Conservation (phyloP, 2,113 vertebrate genomes). For the Saguinus imperator region DNA sequence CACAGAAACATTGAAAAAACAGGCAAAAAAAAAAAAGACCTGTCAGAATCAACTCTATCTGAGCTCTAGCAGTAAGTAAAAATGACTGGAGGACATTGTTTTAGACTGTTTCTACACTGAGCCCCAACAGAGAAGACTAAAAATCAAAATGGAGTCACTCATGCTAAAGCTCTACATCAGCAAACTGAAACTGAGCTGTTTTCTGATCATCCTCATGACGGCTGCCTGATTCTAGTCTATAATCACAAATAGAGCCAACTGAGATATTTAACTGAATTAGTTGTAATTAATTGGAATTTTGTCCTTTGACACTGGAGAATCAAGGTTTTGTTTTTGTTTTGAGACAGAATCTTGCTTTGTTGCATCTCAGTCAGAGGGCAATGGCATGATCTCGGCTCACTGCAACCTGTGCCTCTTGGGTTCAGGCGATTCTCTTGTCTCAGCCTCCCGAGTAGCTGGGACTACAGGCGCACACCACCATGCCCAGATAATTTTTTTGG, state of each 20-base stretch:
- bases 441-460: no score
- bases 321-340: neutral
- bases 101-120: neutral
- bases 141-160: neutral
- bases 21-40: neutral
- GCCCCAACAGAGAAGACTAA: neutral
- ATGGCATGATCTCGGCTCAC: no score
- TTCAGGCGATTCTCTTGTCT: no score
- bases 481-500: no score
- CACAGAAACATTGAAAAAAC: neutral
- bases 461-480: no score
- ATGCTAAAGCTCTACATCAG: neutral
- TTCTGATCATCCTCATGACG: neutral
- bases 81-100: neutral
- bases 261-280: neutral
- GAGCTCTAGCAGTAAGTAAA: neutral
- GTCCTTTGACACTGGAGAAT: neutral
- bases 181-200: neutral
- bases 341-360: no score
- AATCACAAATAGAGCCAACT: neutral
- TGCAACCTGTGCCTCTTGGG: no score
- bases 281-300: neutral
- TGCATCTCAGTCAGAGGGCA: no score
- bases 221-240: neutral
- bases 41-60: neutral